phyloP scores from a whole-genome alignment of 2,113 vertebrate genomes.

The Macrotis lagotis region DNA sequence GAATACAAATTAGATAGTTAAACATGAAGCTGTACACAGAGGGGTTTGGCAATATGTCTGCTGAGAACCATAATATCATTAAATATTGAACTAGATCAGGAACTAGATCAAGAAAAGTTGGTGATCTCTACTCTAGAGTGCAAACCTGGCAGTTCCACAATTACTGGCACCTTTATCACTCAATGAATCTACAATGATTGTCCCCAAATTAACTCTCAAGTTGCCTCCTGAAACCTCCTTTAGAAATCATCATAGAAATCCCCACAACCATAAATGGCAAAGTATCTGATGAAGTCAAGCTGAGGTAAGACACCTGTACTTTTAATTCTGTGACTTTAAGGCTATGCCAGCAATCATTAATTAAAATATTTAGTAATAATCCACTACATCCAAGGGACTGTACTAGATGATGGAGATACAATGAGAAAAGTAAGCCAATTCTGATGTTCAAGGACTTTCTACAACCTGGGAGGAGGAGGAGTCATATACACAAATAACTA shows the following conservation, averaged over 20 bases:
- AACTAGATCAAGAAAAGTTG: neutral
- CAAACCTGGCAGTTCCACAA: neutral
- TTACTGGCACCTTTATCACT: neutral
- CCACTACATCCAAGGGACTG: neutral
- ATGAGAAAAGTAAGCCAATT: too few relatives aligned
- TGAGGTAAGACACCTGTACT: neutral
- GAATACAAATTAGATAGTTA: neutral
- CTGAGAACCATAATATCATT: neutral
- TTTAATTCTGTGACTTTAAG: neutral
- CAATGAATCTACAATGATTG: neutral
- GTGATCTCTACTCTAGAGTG: neutral
- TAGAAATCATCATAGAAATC: neutral
- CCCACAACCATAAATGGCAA: neutral
- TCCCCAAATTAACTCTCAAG: neutral
- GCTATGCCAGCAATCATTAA: neutral
- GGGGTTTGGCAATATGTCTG: neutral
- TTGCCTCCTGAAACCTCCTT: neutral
- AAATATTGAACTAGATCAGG: neutral
- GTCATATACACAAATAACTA: too few relatives aligned
- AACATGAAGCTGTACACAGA: neutral
- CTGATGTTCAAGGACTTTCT: too few relatives aligned
- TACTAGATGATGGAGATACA: neutral
- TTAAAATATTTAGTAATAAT: neutral
- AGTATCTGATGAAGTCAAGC: neutral
- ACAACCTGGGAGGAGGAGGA: too few relatives aligned